Percentiles rank a stretch among this genome's conserved stretches.
These are phyloP conservation scores for Bubo bubo DNA, from an alignment of 2,113 vertebrate genomes.

Conservation along the genomic window DNA sequence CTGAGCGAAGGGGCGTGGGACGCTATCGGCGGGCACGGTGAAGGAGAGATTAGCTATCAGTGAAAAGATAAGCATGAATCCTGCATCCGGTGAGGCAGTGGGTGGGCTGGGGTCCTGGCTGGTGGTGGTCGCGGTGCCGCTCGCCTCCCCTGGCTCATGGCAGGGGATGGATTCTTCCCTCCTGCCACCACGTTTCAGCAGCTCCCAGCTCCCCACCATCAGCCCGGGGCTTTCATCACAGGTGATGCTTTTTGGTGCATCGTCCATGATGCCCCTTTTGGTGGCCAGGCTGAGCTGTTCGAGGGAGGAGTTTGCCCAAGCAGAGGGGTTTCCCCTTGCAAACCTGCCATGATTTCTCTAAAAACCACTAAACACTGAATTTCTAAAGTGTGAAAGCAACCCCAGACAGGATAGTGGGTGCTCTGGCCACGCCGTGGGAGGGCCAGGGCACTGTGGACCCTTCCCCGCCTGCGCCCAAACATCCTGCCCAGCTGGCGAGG, in stretches of 20 bases:
- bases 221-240: rapidly evolving
- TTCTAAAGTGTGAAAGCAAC: background rate
- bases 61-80: background rate
- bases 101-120: background rate
- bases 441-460: rapidly evolving
- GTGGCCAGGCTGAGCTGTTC: background rate
- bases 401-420: background rate
- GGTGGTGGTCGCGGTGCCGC: rapidly evolving
- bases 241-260: background rate
- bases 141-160: background rate
- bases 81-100: rapidly evolving
- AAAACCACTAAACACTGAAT: background rate
- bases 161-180: background rate
- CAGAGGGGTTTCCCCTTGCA: background rate
- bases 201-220: background rate
- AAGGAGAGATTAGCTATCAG: background rate
- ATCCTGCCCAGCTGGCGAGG: too few relatives aligned
- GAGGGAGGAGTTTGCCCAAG: background rate
- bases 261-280: rapidly evolving
- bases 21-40: rapidly evolving
- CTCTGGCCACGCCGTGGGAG: rapidly evolving
- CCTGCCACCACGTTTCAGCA: background rate
- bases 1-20: background rate
- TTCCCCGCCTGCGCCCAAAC: rapidly evolving
- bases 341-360: background rate